Conservation (phyloP, 2,113 vertebrate species). For the Anser cygnoides region DNA sequence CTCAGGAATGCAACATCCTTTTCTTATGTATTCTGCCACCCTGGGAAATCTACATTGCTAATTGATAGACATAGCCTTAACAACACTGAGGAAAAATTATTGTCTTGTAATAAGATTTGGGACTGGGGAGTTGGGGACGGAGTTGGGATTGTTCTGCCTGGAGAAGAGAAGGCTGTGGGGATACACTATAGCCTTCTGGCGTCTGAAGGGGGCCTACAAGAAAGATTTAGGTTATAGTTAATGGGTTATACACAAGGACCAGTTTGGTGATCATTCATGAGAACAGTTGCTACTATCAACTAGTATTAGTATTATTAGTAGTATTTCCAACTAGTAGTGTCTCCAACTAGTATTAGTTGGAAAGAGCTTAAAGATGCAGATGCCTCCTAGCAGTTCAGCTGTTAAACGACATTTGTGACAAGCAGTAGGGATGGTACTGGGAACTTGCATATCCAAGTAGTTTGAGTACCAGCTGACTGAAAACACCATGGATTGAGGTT, state of each 20-base stretch:
- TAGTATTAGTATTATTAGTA: too few species aligned
- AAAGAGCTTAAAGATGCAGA: not conserved
- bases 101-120: not conserved
- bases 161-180: too few species aligned
- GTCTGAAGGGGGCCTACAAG: too few species aligned
- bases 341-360: not conserved
- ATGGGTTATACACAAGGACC: not conserved
- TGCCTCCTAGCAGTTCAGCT: rapidly evolving
- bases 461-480: not conserved
- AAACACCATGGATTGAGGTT: not conserved
- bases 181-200: too few species aligned
- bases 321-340: too few species aligned
- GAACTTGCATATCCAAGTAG: not conserved
- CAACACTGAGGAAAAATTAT: not conserved
- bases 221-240: not conserved
- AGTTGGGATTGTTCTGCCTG: too few species aligned
- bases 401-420: not conserved
- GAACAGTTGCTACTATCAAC: not conserved
- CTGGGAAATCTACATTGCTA: not conserved
- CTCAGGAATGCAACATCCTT: not conserved
- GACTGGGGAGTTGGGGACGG: too few species aligned
- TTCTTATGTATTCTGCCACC: not conserved
- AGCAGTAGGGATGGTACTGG: not conserved
- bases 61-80: not conserved
- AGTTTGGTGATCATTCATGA: not conserved